Percentiles rank a stretch among this genome's conserved stretches.
Evolutionary conservation across 1,140 invertebrate species (phyloP).

Genomic region (Diprion similis): DNA sequence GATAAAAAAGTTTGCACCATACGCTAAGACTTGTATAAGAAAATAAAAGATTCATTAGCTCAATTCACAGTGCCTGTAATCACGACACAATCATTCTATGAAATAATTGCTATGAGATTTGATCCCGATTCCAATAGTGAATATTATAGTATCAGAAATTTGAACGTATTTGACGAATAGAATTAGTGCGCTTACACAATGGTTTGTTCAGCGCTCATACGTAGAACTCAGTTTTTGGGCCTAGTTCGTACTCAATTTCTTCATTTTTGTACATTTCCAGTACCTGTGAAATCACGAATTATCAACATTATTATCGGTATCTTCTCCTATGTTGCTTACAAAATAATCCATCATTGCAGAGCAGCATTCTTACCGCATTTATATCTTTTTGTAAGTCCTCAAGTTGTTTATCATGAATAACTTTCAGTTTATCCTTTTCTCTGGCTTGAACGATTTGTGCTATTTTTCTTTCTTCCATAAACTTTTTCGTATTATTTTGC

Average conservation of each 20-base stretch:
- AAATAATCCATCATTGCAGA: conserved; percentile 15
- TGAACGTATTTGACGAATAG: conserved; percentile 45
- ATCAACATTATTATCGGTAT: conserved; percentile 19
- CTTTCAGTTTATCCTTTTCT: conserved; percentile 93
- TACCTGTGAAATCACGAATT: conserved; percentile 66
- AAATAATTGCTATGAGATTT: conserved; percentile 41
- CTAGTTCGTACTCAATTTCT: conserved; percentile 90
- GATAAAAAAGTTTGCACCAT: background rate
- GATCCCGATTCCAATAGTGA: conserved; percentile 60
- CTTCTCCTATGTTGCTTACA: conserved; percentile 11
- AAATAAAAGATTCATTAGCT: conserved; percentile 3
- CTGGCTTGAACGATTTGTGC: conserved; percentile 89
- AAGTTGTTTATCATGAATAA: conserved; percentile 90
- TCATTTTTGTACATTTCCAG: conserved; percentile 96
- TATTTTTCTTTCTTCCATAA: conserved; percentile 95
- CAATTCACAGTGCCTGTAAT: background rate
- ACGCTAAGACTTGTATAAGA: background rate
- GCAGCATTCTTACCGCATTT: conserved; percentile 75
- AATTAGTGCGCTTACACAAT: conserved; percentile 26
- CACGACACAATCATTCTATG: background rate
- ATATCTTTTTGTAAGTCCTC: conserved; percentile 91
- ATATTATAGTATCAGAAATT: conserved; percentile 42
- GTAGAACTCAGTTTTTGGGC: conserved; percentile 89
- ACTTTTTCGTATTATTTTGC: conserved; percentile 99
- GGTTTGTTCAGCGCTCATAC: conserved; percentile 54